phyloP scores from a whole-genome alignment of 1,140 invertebrate genomes.

The Hylaeus volcanicus region DNA sequence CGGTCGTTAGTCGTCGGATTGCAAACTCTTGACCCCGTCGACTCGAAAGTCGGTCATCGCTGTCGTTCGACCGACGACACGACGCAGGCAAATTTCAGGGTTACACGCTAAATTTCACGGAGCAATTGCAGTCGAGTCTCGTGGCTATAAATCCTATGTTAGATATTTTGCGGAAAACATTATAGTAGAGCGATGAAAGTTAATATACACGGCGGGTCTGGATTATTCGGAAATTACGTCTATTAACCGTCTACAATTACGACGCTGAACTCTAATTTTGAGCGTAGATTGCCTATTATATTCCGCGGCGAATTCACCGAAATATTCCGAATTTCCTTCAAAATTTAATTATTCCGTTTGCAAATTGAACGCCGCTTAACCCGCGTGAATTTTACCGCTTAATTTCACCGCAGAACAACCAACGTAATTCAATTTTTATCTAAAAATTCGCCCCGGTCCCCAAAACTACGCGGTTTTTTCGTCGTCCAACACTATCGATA shows the following conservation, averaged over 20 bases:
- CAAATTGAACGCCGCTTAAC: conserved; percentile 8
- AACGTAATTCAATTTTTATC: neutral
- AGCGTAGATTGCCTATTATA: neutral
- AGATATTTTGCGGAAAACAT: no score
- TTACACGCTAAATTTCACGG: no score
- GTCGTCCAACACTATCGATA: no score
- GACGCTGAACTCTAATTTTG: conserved; percentile 18
- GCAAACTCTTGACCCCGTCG: conserved; percentile 41
- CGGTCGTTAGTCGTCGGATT: conserved; percentile 18
- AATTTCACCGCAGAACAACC: no score
- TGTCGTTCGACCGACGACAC: neutral
- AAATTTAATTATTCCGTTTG: conserved; percentile 19
- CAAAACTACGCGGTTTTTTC: neutral
- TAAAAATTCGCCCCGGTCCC: neutral
- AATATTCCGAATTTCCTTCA: conserved; percentile 8
- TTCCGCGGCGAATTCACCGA: neutral
- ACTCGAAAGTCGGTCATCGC: conserved; percentile 45
- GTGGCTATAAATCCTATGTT: no score
- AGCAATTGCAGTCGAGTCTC: no score
- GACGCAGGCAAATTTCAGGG: neutral
- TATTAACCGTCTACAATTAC: neutral
- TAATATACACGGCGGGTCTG: neutral
- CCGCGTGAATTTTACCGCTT: neutral
- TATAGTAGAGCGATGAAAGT: neutral
- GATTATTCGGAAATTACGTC: neutral